Evolutionary conservation across 2,113 vertebrate species (phyloP).

Genomic region (Macrotis lagotis): DNA sequence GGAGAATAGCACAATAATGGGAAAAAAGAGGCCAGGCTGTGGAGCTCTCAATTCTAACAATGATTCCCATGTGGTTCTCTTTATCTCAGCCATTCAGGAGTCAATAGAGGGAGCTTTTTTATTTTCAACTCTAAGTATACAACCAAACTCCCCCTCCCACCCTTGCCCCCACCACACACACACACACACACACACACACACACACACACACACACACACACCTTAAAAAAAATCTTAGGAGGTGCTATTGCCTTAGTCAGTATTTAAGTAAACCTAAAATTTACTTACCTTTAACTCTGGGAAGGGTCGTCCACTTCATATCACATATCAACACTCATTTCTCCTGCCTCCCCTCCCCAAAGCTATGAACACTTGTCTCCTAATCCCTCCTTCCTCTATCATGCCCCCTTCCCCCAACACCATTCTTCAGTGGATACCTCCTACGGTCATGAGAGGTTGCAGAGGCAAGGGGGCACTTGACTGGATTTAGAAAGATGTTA

Average conservation of each 20-base stretch:
- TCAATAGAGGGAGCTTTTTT: conserved; percentile 78
- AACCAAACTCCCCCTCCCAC: conserved; percentile 24
- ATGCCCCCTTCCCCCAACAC: neutral
- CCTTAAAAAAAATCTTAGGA: conserved; percentile 24
- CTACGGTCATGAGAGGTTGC: neutral
- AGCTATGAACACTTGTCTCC: neutral
- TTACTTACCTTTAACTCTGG: conserved; percentile 45
- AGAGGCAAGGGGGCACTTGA: neutral
- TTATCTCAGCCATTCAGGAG: conserved; percentile 78
- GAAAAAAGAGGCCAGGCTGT: conserved; percentile 63
- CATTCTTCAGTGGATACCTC: neutral
- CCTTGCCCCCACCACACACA: conserved; percentile 22
- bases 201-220: neutral
- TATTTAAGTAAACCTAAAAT: neutral
- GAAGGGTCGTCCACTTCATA: neutral
- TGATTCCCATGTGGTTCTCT: conserved; percentile 77
- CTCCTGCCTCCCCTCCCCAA: neutral
- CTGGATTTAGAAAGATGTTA: conserved; percentile 24
- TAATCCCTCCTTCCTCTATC: neutral
- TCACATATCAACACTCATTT: neutral
- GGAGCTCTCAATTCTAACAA: conserved; percentile 45
- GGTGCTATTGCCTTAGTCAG: conserved; percentile 26
- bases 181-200: conserved; percentile 15
- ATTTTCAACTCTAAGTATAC: conserved; percentile 74
- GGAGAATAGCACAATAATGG: conserved; percentile 74